A percentile compares a stretch with the other conserved stretches of the same genome.
Evolutionary conservation across 2,888 invertebrate species (phyloP).

Genomic region (Drosophila dives): DNA sequence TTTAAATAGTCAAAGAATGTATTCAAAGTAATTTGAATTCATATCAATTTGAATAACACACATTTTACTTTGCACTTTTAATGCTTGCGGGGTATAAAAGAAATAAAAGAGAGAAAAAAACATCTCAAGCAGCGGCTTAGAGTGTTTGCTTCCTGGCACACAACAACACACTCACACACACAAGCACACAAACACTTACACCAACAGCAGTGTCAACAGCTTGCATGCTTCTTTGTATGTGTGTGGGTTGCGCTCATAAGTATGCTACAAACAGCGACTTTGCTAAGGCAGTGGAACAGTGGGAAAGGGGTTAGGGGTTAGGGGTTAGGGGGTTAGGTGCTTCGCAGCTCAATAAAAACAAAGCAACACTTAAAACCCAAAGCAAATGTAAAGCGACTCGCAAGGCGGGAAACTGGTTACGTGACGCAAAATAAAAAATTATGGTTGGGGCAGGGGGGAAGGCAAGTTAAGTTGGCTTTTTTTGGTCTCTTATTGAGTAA

Average conservation of each 20-base stretch:
- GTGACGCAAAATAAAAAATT: background rate
- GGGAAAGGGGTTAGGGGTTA: background rate
- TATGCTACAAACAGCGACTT: constrained; percentile 47
- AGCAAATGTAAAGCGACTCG: constrained; percentile 60
- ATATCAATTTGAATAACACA: background rate
- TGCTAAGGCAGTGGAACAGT: constrained; percentile 1
- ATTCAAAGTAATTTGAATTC: background rate
- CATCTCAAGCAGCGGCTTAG: constrained; percentile 55
- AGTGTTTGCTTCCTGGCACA: constrained; percentile 76
- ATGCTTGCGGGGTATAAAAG: constrained; percentile 17
- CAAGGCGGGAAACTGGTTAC: constrained; percentile 15
- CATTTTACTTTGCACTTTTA: background rate
- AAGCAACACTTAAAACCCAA: constrained; percentile 75
- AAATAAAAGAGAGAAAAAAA: constrained; percentile 23
- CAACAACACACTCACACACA: constrained; percentile 38
- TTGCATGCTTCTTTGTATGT: constrained; percentile 25
- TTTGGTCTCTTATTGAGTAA: constrained; percentile 46
- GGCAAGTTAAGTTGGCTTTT: constrained; percentile 8
- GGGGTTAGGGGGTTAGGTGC: background rate
- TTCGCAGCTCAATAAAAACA: constrained; percentile 55
- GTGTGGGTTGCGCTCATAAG: constrained; percentile 50
- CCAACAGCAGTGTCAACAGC: constrained; percentile 64
- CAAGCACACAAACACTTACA: constrained; percentile 29
- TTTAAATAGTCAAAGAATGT: background rate
- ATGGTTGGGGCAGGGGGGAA: background rate